Evolutionary conservation across 2,113 vertebrate species (phyloP), one percentile per base, ranked within the genome.

Genomic region (Pantherophis guttatus): DNA sequence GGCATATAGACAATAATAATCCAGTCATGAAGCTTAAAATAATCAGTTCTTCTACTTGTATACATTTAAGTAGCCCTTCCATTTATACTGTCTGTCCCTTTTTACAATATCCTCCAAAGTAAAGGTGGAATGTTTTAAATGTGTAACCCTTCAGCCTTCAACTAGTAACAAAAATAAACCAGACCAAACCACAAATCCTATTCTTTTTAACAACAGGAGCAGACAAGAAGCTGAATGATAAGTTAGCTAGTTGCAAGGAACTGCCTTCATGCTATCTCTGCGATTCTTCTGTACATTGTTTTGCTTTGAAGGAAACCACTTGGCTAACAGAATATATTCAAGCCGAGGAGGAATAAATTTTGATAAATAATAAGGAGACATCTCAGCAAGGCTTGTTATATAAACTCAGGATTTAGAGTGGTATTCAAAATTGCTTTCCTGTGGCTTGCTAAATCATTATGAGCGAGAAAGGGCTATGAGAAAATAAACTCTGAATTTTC

Each of bases 351-450:
- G 75, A 65, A 93, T 93, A 90, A 93, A 93, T 93, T 89, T 93
- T 58, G n/a, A 90, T 90, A 90, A 90, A 93, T 93, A 90, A 90
- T 93, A 90, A 90, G 44, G 86, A 62, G 88, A 87, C 90, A 89
- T 93, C 92, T 90, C 88, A 29, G 92, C 75, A 24, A 93, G 55
- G 70, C 55, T 62, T 93, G 75, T 90, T 93, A 90, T 90, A 90
- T 93, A 86, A 90, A 90, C 88, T 90, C 55, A 86, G 88, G 92
- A 90, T 90, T 86, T 90, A 90, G 88, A 86, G 50, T 62, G 48
- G 48, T 90, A 93, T 93, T 90, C 92, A 93, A 53, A 93, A 93
- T 93, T 93, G 92, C 88, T 93, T 93, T 93, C 55, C 75, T 88
- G 87, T 90, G 88, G 52, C 55, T 93, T 90, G 88, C 75, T 93